Conservation (phyloP, 2,797 vertebrate genomes). For the Gallirallus australis region DNA sequence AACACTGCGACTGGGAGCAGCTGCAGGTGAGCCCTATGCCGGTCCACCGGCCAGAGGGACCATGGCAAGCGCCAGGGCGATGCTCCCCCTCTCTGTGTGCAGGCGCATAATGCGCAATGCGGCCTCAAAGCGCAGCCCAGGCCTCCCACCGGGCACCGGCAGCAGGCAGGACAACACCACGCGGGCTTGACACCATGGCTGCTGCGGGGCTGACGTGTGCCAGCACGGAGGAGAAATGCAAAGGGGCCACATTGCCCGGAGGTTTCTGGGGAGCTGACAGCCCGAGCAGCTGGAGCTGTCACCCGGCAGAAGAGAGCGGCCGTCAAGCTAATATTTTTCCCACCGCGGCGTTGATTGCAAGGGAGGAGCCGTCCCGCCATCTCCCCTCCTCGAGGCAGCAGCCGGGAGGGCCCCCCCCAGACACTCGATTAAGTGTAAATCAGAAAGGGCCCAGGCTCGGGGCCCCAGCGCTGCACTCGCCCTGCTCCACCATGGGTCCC, state of each 20-base stretch:
- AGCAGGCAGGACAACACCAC: neutral
- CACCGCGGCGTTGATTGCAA: neutral
- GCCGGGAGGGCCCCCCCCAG: neutral
- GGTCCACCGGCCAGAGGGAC: neutral
- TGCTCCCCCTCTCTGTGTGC: no score
- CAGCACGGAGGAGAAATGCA: neutral
- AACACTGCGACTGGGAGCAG: neutral
- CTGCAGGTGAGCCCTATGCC: neutral
- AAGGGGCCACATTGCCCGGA: neutral
- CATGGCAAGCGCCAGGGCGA: neutral
- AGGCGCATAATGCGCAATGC: accelerated
- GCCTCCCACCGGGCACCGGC: neutral
- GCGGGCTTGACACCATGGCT: accelerated
- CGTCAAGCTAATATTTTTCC: neutral
- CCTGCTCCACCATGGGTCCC: neutral
- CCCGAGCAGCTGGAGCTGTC: conserved; percentile 64
- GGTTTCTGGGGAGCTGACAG: neutral
- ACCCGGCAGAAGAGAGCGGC: neutral
- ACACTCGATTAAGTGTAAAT: neutral
- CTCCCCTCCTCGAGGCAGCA: neutral
- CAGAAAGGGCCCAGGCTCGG: neutral
- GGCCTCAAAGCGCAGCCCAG: no score
- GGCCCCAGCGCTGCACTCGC: neutral
- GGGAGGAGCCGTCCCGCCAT: neutral
- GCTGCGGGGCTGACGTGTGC: neutral